Evolutionary conservation across 1,140 invertebrate species (phyloP).

Genomic region (Ectropis grisescens): DNA sequence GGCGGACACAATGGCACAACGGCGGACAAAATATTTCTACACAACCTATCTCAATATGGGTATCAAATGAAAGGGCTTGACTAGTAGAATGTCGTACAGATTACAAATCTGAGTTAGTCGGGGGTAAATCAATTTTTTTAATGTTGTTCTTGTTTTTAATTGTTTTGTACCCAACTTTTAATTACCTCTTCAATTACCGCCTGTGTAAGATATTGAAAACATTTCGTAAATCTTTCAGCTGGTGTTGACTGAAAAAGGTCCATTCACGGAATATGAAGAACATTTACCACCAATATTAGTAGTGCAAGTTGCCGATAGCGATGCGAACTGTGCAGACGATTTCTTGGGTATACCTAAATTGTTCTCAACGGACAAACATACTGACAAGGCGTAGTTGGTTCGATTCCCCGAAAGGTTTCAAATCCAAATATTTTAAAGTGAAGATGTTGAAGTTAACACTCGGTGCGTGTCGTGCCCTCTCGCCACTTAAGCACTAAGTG

Average conservation of each 20-base stretch:
- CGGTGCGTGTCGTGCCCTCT: too few species aligned
- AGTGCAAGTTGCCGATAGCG: conserved; percentile 83
- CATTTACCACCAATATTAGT: conserved; percentile 74
- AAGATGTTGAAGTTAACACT: not conserved
- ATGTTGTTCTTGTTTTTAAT: not conserved
- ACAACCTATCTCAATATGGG: too few species aligned
- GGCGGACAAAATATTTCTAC: too few species aligned
- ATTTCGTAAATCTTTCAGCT: conserved; percentile 20
- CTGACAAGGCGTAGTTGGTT: not conserved
- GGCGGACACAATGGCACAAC: too few species aligned
- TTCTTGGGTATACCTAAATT: conserved; percentile 81
- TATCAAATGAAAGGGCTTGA: too few species aligned
- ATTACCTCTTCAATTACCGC: too few species aligned
- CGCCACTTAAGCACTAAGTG: too few species aligned
- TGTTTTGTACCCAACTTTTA: not conserved
- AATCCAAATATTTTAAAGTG: not conserved
- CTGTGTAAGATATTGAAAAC: too few species aligned
- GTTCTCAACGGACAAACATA: not conserved
- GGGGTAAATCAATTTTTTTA: too few species aligned
- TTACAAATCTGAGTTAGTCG: too few species aligned
- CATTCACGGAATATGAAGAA: conserved; percentile 77
- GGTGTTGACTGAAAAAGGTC: conserved; percentile 64
- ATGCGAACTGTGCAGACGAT: conserved; percentile 83
- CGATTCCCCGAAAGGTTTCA: not conserved
- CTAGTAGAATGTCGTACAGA: too few species aligned